Evolutionary conservation across 2,888 invertebrate genomes (phyloP).

Genomic region (Lithophane semibrunnea): DNA sequence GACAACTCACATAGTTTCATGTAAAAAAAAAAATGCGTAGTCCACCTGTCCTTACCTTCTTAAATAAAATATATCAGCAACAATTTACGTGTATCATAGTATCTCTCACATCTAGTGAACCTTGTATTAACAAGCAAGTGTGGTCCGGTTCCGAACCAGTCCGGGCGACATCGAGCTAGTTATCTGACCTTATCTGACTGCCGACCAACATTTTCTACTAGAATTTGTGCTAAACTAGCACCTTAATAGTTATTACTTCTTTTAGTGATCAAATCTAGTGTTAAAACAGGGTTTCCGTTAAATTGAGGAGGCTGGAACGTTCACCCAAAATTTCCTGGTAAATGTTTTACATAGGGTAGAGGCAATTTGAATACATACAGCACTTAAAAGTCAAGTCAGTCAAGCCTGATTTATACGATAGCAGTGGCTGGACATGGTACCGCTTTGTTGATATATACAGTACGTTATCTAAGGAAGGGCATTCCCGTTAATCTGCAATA

Average conservation of each 20-base stretch:
- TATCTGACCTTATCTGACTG: slow-evolving; percentile 54
- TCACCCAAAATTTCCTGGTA: background rate
- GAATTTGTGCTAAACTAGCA: slow-evolving; percentile 29
- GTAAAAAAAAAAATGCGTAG: no score
- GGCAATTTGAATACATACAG: slow-evolving; percentile 2
- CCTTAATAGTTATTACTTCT: slow-evolving; percentile 41
- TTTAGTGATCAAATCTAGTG: slow-evolving; percentile 34
- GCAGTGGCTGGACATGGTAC: no score
- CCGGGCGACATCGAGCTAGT: slow-evolving; percentile 57
- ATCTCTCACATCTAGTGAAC: slow-evolving; percentile 58
- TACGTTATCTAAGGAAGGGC: no score
- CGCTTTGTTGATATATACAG: no score
- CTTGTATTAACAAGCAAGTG: slow-evolving; percentile 60
- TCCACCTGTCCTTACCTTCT: background rate
- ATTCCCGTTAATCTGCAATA: no score
- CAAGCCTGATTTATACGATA: background rate
- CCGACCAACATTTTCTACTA: slow-evolving; percentile 48
- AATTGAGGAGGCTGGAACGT: slow-evolving; percentile 2
- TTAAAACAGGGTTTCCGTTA: slow-evolving; percentile 6
- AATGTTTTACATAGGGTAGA: background rate
- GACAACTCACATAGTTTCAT: background rate
- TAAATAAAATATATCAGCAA: background rate
- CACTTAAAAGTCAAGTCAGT: background rate
- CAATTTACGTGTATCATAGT: slow-evolving; percentile 21
- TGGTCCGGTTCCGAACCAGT: slow-evolving; percentile 70